A percentile compares a stretch with the other conserved stretches of the same genome.
Conservation (phyloP, 2,113 vertebrate genomes). For the Calcarius ornatus region DNA sequence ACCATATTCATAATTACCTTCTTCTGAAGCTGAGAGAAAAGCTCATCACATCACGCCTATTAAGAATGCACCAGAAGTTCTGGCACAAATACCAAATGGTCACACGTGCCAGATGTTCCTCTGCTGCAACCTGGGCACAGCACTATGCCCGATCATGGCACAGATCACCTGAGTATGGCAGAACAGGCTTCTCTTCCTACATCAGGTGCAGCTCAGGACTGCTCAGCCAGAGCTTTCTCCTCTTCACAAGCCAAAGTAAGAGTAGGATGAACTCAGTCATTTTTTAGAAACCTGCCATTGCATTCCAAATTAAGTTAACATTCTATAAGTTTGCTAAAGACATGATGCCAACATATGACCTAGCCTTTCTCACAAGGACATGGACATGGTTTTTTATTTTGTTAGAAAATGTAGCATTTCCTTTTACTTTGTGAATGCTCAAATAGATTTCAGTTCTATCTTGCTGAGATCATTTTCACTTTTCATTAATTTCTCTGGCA, state of each 20-base stretch:
- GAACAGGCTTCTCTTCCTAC: not conserved
- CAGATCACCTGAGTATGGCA: accelerated
- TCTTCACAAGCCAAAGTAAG: not conserved
- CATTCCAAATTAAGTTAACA: not conserved
- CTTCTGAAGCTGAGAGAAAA: not conserved
- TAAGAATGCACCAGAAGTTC: not conserved
- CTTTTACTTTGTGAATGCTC: not conserved
- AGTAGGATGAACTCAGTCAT: not conserved
- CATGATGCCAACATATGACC: not conserved
- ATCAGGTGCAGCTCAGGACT: not conserved
- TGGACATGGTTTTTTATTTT: not conserved
- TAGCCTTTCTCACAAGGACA: not conserved
- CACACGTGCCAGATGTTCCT: not conserved
- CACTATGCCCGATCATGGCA: not conserved
- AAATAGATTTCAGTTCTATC: not conserved
- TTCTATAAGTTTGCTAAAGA: not conserved
- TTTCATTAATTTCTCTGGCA: not conserved
- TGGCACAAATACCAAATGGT: not conserved
- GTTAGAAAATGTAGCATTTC: not conserved
- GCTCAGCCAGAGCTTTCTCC: not conserved
- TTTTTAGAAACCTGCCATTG: not conserved
- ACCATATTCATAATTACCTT: not conserved
- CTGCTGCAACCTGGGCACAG: not conserved
- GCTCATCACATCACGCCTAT: not conserved
- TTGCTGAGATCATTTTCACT: not conserved